Evolutionary conservation across 2,113 vertebrate genomes (phyloP).

Genomic region (Tamias sibiricus): DNA sequence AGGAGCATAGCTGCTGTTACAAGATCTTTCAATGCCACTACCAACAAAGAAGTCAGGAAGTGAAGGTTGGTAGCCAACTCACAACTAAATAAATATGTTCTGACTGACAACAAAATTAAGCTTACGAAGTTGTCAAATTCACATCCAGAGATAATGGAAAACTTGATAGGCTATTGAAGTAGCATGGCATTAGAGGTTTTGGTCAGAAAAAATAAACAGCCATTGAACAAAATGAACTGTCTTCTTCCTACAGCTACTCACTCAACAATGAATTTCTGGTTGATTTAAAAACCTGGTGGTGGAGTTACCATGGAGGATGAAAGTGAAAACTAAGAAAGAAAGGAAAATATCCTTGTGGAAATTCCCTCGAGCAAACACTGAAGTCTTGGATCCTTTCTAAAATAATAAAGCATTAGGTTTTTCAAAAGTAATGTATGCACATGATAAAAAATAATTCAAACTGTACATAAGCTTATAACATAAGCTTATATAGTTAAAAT

Average conservation of each 20-base stretch:
- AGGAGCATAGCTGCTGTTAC: background rate
- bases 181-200: background rate
- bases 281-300: constrained; percentile 7
- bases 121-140: constrained; percentile 9
- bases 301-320: background rate
- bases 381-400: background rate
- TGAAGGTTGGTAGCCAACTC: background rate
- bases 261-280: background rate
- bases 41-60: constrained; percentile 31
- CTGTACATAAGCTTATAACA: background rate
- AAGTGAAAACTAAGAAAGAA: constrained; percentile 2
- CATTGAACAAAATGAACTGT: constrained; percentile 23
- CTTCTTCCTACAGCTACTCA: background rate
- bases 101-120: constrained; percentile 57
- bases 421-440: background rate
- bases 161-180: background rate
- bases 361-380: background rate
- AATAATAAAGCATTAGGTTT: background rate
- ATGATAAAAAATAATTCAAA: constrained; percentile 13
- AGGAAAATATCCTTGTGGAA: background rate
- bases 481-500: background rate
- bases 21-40: background rate
- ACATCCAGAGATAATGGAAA: constrained; percentile 53
- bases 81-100: constrained; percentile 21
- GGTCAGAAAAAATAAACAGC: constrained; percentile 54